A percentile compares a stretch with the other conserved stretches of the same genome.
phyloP scores from a whole-genome alignment of 92 coral and sea anemone species.

The Palythoa caribaeorum region DNA sequence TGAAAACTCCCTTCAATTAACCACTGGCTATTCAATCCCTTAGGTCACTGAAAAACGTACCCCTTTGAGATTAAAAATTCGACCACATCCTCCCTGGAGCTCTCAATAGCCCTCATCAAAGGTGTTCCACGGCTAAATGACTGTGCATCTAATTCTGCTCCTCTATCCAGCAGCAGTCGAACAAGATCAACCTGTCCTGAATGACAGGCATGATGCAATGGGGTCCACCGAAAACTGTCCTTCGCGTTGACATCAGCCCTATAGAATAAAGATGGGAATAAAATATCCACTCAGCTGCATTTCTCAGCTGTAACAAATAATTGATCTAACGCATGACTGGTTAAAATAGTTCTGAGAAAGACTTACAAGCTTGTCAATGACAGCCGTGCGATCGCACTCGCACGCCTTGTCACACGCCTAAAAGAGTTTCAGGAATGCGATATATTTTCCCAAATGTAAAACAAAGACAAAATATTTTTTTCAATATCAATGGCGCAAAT shows the following conservation, averaged over 20 bases:
- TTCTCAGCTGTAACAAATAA: not conserved
- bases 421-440: no score
- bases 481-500: no score
- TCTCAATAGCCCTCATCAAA: conserved; percentile 96
- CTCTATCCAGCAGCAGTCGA: conserved; percentile 80
- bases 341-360: no score
- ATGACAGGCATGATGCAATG: conserved; percentile 96
- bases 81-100: conserved; percentile 91
- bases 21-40: no score
- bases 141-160: conserved; percentile 94
- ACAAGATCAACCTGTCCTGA: conserved; percentile 93
- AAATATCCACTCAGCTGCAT: not conserved
- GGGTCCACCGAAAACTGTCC: conserved; percentile 94
- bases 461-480: no score
- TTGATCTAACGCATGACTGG: no score
- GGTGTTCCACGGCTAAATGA: conserved; percentile 98
- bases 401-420: no score
- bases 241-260: conserved; percentile 92
- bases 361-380: no score
- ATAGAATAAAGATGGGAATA: not conserved
- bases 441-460: no score
- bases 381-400: no score
- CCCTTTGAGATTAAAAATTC: conserved; percentile 90
- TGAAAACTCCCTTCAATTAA: no score
- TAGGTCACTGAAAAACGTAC: conserved; percentile 54